phyloP scores from a whole-genome alignment of 2,797 vertebrate species.

The Macroramphosus scolopax region DNA sequence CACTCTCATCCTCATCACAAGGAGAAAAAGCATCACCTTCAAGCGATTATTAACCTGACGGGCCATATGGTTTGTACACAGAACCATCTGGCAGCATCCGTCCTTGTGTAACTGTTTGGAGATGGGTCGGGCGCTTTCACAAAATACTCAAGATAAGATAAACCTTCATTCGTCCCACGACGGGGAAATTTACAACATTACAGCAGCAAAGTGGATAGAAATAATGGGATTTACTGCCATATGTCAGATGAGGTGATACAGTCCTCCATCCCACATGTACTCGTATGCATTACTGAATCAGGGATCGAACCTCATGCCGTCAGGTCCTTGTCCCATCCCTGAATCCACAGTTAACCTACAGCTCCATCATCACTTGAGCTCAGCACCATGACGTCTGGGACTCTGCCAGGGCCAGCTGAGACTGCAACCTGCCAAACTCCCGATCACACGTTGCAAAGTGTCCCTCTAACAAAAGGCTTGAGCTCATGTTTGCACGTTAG shows the following conservation, averaged over 20 bases:
- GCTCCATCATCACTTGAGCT: slow-evolving; percentile 19
- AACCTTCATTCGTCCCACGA: too few species aligned
- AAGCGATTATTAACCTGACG: too few species aligned
- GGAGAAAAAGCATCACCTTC: too few species aligned
- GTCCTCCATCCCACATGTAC: slow-evolving; percentile 10
- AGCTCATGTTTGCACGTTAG: slow-evolving; percentile 8
- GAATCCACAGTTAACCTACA: slow-evolving; percentile 42
- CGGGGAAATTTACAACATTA: too few species aligned
- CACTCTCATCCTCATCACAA: too few species aligned
- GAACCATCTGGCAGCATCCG: too few species aligned
- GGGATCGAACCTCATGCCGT: slow-evolving; percentile 25
- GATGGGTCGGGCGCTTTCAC: too few species aligned
- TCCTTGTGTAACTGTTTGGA: too few species aligned
- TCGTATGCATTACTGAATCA: slow-evolving; percentile 24
- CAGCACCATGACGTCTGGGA: slow-evolving; percentile 28
- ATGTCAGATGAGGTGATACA: neutral
- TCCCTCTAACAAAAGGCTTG: slow-evolving; percentile 27
- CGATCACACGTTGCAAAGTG: slow-evolving; percentile 33
- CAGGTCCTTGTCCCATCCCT: slow-evolving; percentile 26
- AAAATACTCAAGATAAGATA: too few species aligned
- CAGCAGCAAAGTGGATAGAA: too few species aligned
- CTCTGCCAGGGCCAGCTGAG: slow-evolving; percentile 39
- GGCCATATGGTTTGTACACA: too few species aligned
- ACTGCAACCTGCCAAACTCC: slow-evolving; percentile 38
- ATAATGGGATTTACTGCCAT: too few species aligned